Evolutionary conservation across 1,140 invertebrate species (phyloP).

Genomic region (Scaptomyza hsui): DNA sequence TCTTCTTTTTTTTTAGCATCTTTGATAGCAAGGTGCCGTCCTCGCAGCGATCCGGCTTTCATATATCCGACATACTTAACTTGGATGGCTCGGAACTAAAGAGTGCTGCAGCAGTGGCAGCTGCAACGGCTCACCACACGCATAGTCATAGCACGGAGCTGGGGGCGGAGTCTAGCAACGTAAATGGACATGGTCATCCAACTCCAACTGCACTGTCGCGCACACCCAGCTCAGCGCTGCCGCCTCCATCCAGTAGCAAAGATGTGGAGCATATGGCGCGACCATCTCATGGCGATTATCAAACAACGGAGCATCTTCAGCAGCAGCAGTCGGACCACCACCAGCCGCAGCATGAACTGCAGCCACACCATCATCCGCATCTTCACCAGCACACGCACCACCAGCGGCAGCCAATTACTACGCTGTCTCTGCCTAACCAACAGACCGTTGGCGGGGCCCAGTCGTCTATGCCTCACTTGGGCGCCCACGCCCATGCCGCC

Average conservation of each 20-base stretch:
- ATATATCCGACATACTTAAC: constrained; percentile 91
- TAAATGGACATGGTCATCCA: constrained; percentile 47
- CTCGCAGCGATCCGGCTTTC: constrained; percentile 88
- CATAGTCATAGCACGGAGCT: constrained; percentile 56
- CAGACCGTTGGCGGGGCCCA: constrained; percentile 36
- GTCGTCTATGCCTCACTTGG: constrained; percentile 41
- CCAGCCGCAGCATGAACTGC: constrained; percentile 36
- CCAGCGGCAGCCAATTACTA: constrained; percentile 42
- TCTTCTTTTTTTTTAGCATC: constrained; percentile 57
- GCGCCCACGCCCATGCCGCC: constrained; percentile 45
- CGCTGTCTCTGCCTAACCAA: constrained; percentile 47
- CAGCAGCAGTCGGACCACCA: constrained; percentile 36
- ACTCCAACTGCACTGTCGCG: constrained; percentile 58
- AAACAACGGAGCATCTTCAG: constrained; percentile 57
- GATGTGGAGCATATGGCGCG: constrained; percentile 28
- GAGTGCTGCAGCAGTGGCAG: constrained; percentile 64
- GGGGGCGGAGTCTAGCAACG: constrained; percentile 39
- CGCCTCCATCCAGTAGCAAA: constrained; percentile 20
- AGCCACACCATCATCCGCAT: constrained; percentile 36
- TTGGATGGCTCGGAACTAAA: constrained; percentile 85
- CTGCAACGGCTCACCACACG: constrained; percentile 48
- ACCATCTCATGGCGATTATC: constrained; percentile 43
- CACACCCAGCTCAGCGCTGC: constrained; percentile 44
- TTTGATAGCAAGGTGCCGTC: constrained; percentile 82
- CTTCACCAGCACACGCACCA: constrained; percentile 42